Percentiles rank a stretch among this genome's conserved stretches.
Evolutionary conservation across 1,140 invertebrate genomes (phyloP).

Genomic region (Penaeus chinensis): DNA sequence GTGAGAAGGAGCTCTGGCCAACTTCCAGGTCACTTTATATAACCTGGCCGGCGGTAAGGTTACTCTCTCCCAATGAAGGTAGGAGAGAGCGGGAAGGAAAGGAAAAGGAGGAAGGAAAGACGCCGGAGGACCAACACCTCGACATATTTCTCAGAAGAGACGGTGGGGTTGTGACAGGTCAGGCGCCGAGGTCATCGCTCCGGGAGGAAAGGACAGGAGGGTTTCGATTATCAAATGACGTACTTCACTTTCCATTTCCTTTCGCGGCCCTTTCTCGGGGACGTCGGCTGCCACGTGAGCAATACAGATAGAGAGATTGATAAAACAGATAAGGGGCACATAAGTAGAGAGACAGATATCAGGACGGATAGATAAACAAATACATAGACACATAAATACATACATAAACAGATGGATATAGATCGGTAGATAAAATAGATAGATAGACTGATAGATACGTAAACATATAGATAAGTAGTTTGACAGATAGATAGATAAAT

Average conservation of each 20-base stretch:
- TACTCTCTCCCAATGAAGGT: background rate
- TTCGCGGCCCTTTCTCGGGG: background rate
- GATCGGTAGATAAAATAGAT: background rate
- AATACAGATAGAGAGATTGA: too few relatives aligned
- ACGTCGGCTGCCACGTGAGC: too few relatives aligned
- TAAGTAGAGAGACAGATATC: background rate
- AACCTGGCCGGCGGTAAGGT: background rate
- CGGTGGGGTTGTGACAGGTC: background rate
- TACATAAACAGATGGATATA: background rate
- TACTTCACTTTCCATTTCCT: too few relatives aligned
- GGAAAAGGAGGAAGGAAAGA: background rate
- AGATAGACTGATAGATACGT: background rate
- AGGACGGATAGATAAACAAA: too few relatives aligned
- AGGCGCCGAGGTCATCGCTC: background rate
- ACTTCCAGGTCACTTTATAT: too few relatives aligned
- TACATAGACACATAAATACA: background rate
- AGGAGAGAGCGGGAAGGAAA: conserved; percentile 1
- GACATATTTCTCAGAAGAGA: background rate
- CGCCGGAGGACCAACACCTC: too few relatives aligned
- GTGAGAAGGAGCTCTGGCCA: background rate
- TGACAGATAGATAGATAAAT: background rate
- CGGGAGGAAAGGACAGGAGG: too few relatives aligned
- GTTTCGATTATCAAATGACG: too few relatives aligned
- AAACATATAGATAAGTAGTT: background rate
- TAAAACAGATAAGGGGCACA: background rate